Conservation (phyloP, 2,113 vertebrate genomes). For the Antechinus flavipes region DNA sequence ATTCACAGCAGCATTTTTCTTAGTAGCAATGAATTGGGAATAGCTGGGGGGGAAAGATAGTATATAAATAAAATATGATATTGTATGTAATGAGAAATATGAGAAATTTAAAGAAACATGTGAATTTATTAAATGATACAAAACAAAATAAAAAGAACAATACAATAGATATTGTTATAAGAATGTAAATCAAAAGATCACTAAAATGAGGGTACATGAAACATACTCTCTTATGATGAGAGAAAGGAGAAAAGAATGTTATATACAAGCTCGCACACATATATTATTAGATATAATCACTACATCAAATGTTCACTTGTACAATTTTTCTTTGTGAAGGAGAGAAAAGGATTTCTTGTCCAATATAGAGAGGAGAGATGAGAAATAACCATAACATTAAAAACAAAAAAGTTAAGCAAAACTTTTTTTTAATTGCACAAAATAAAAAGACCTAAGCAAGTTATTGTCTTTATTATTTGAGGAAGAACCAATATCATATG, state of each 20-base stretch:
- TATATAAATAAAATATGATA: too few relatives aligned
- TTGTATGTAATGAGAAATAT: not conserved
- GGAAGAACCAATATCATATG: not conserved
- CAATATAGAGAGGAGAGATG: not conserved
- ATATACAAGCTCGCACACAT: not conserved
- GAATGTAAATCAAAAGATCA: not conserved
- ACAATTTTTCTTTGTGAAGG: not conserved
- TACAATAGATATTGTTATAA: not conserved
- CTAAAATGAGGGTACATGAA: not conserved
- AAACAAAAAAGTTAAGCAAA: not conserved
- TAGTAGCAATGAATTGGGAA: not conserved
- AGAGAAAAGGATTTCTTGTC: not conserved
- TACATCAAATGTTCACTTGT: not conserved
- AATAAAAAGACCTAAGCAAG: not conserved
- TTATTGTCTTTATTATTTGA: not conserved
- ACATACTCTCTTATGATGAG: not conserved
- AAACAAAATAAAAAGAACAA: not conserved
- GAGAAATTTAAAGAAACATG: not conserved
- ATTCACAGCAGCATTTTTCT: not conserved
- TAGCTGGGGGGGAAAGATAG: not conserved
- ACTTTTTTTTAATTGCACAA: not conserved
- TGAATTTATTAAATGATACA: not conserved
- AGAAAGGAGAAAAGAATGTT: not conserved
- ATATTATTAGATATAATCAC: not conserved
- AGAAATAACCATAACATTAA: not conserved